Base-by-base conservation (phyloP, 2,888 invertebrate species). In the Plebejus melissa region DNA sequence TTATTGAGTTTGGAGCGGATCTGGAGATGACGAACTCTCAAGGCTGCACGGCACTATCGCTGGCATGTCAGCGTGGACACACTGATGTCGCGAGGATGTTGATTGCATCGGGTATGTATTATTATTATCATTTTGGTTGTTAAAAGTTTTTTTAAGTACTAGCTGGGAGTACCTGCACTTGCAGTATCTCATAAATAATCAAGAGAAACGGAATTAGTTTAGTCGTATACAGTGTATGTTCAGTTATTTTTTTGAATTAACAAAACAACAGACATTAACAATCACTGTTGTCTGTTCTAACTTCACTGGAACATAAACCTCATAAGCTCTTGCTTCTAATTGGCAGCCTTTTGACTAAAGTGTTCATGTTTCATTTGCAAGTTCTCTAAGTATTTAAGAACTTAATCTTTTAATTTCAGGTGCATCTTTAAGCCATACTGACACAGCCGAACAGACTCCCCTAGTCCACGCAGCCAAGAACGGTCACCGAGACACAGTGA, bases 401-500 rank as follows among this genome's bases (percentile, higher is more conserved):
- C 13, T 74, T 2, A 58, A n/a, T 75, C 74, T 54, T 54, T 71
- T 32, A 65, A 22, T 82, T 82, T 2, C 78, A 94, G 95, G 95
- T 78, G 96, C 96, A 79, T 96, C 96, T 28, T 90, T 97, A 16
- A 97, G 97, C 7, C 96, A 97, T 81, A 95, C 96, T 0, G 97
- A 97, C 84, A 97, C 97, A 75, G 96, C 97, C 0, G 97, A 97
- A 77, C 96, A 96, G 81, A 97, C 98, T 82, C 96, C 98, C 0
- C 88, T 98, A 77, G 97, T 98, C 0, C 98, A 98, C 86, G 98
- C 98, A 1, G 98, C 98, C 0, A 95, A 97, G 81, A 96, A 96
- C 82, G 98, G 98, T 0, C 97, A 97, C 83, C 90, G 98, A 60
- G 97, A 97, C 79, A 97, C 98, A 1, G 97, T 98, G 0, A 97